phyloP scores from a whole-genome alignment of 1,140 invertebrate species.

The Caenorhabditis brenneri region DNA sequence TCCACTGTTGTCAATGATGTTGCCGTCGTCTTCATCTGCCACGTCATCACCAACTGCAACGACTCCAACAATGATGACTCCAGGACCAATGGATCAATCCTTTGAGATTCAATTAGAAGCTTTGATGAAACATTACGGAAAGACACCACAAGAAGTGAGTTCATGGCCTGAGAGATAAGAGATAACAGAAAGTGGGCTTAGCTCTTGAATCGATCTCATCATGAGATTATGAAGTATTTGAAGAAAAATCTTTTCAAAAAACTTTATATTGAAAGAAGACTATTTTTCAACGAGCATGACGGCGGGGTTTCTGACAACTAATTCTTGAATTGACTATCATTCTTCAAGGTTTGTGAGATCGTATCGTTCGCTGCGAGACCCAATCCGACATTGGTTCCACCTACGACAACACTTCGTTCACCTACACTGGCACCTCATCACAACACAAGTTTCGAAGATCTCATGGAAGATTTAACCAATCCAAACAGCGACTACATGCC shows the following conservation, averaged over 20 bases:
- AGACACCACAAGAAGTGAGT: conserved; percentile 15
- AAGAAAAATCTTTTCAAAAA: no score
- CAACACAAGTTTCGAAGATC: neutral
- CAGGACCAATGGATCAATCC: neutral
- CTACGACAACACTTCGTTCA: neutral
- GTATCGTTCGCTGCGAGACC: neutral
- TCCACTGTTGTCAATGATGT: neutral
- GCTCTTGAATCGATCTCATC: no score
- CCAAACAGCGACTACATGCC: neutral
- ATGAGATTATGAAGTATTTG: no score
- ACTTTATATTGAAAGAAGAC: no score
- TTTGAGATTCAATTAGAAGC: conserved; percentile 43
- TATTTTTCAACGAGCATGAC: no score
- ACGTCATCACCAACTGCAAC: neutral
- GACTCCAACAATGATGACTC: conserved; percentile 10
- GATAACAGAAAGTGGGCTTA: no score
- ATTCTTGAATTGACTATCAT: neutral
- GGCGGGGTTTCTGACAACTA: no score
- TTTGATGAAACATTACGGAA: conserved; percentile 42
- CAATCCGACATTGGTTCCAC: neutral
- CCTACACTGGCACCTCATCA: neutral
- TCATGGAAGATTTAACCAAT: neutral
- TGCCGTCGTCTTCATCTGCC: neutral
- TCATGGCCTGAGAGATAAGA: no score
- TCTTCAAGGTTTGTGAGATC: neutral